These are phyloP conservation scores for Solea solea DNA, from an alignment of 2,113 vertebrate species.

Conservation along the genomic window DNA sequence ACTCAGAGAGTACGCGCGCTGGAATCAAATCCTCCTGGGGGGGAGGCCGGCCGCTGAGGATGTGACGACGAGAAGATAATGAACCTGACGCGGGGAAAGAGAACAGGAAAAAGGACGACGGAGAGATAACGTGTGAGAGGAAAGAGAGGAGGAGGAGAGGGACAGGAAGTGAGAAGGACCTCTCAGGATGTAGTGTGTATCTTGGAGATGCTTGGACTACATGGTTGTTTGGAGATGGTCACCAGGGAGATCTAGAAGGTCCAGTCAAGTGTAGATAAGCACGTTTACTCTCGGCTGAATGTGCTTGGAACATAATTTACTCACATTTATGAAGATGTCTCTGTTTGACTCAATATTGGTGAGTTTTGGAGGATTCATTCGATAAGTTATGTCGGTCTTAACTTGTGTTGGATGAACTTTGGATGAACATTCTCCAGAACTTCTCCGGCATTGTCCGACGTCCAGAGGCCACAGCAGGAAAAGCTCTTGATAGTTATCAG, in stretches of 20 bases:
- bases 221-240: slow-evolving; percentile 65
- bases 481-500: too few species aligned
- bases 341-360: too few species aligned
- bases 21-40: slow-evolving; percentile 42
- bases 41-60: slow-evolving; percentile 31
- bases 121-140: neutral
- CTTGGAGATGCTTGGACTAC: slow-evolving; percentile 63
- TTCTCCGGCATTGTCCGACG: too few species aligned
- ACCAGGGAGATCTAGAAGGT: slow-evolving; percentile 53
- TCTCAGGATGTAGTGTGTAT: slow-evolving; percentile 65
- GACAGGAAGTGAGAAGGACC: slow-evolving; percentile 27
- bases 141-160: neutral
- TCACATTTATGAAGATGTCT: too few species aligned
- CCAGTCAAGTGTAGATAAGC: slow-evolving; percentile 24
- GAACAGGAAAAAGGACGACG: neutral
- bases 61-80: slow-evolving; percentile 35
- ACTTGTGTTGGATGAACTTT: too few species aligned
- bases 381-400: too few species aligned
- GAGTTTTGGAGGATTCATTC: too few species aligned
- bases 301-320: too few species aligned
- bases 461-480: too few species aligned
- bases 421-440: too few species aligned
- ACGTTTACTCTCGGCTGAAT: neutral
- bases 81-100: slow-evolving; percentile 16
- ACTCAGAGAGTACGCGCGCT: slow-evolving; percentile 37